Percentiles rank a stretch among this genome's conserved stretches.
Evolutionary conservation across 1,140 invertebrate genomes (phyloP).

Genomic region (Danaus melanippus): DNA sequence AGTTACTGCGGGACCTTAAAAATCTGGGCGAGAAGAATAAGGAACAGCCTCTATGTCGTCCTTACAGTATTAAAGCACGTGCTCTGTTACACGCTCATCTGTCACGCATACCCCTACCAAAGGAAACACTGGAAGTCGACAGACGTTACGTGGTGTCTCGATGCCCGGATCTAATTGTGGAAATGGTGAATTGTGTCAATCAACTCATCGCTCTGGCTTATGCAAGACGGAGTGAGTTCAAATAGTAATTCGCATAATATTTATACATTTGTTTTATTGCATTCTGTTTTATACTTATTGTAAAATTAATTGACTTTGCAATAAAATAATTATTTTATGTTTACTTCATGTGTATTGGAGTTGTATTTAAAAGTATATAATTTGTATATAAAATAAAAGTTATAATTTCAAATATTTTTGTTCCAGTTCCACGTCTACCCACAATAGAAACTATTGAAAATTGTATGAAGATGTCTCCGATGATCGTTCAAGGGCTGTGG

Average conservation of each 20-base stretch:
- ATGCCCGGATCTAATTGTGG: slow-evolving; percentile 96
- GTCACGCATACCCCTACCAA: slow-evolving; percentile 84
- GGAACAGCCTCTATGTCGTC: slow-evolving; percentile 91
- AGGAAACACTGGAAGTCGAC: slow-evolving; percentile 87
- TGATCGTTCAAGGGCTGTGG: slow-evolving; percentile 98
- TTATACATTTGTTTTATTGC: neutral
- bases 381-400: slow-evolving; percentile 2
- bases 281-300: neutral
- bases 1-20: slow-evolving; percentile 92
- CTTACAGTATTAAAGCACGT: slow-evolving; percentile 97
- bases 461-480: slow-evolving; percentile 96
- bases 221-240: slow-evolving; percentile 85
- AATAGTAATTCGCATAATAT: neutral
- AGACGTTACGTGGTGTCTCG: slow-evolving; percentile 92
- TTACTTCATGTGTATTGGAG: too few relatives aligned
- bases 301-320: too few relatives aligned
- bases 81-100: slow-evolving; percentile 96
- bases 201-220: slow-evolving; percentile 94
- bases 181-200: slow-evolving; percentile 97
- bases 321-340: too few relatives aligned
- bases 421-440: slow-evolving; percentile 83
- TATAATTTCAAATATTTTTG: slow-evolving; percentile 22
- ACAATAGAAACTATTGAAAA: slow-evolving; percentile 97
- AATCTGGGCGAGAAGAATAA: slow-evolving; percentile 96
- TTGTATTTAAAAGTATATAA: neutral